Base-by-base conservation (phyloP, 1,140 invertebrate species). In the Triops cancriformis region DNA sequence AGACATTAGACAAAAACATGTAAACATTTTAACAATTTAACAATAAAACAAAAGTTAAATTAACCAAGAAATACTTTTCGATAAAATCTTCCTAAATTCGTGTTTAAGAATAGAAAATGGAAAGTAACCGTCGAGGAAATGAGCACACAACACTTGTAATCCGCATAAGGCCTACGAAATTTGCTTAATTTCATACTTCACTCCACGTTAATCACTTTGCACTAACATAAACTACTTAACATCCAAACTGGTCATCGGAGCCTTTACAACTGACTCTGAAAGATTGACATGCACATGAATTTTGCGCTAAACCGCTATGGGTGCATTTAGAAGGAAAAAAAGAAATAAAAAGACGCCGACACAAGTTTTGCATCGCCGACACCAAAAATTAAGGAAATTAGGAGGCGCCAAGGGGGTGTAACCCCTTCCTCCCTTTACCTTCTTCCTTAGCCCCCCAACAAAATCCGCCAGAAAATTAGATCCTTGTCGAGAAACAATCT, bases 361-460 rank as follows among this genome's bases (percentile, higher is more conserved):
- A 37, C 31, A 37, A 37, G 31, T 23, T 64, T 64, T 64, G 51
- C 51, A 64, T 64, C 51, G 51, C 14, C 51, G 51, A 64, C 51
- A n/a, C 51, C 23, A 64, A 64, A 64, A 64, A 64, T 64, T 64
- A 64, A 64, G 51, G 51, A 64, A 64, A 64, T 64, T 64, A 64
- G 51, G 3, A 64, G 51, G 51, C 51, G 51, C 51, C 51, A 64
- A 64, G 51, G 51, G 51, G 51, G 51, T 64, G 51, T 64, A 64
- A 64, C 51, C 51, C 51, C 51, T 64, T 64, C 51, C 18, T 23
- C 51, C 51, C 31, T 37, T 37, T 37, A 64, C 51, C 51, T 64
- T 23, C 23, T 64, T 23, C 51, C 18, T 64, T 64, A 37, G 2
- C 31, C n/a, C 31, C 31, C 51, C 51, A 23, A 64, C 14, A 64